Percentiles rank a stretch among this genome's conserved stretches.
Evolutionary conservation across 2,113 vertebrate genomes (phyloP).

Genomic region (Sminthopsis crassicaudata): DNA sequence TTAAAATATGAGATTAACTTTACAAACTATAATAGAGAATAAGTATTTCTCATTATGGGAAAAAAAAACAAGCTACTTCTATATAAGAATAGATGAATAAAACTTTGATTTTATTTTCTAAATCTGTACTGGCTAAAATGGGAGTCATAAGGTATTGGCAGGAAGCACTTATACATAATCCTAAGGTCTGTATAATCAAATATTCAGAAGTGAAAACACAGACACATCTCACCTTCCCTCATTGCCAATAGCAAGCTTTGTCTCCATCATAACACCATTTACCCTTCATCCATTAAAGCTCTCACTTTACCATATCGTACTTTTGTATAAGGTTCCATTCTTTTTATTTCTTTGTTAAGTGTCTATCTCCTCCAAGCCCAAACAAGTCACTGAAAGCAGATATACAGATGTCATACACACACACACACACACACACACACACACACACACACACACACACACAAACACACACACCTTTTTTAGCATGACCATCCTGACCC

Average conservation of each 20-base stretch:
- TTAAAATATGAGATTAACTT: slow-evolving; percentile 44
- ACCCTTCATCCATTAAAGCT: not conserved
- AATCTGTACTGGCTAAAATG: slow-evolving; percentile 53
- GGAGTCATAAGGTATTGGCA: not conserved
- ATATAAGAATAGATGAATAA: slow-evolving; percentile 47
- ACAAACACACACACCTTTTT: not conserved
- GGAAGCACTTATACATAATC: not conserved
- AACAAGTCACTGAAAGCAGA: not conserved
- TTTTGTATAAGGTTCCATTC: not conserved
- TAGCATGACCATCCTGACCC: not conserved
- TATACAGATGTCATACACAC: not conserved
- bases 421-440: too few species aligned
- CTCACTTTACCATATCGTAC: not conserved
- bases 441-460: too few species aligned
- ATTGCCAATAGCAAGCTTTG: not conserved
- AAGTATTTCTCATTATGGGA: slow-evolving; percentile 47
- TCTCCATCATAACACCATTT: not conserved
- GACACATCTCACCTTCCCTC: not conserved
- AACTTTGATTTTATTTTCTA: slow-evolving; percentile 63
- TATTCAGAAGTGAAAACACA: not conserved
- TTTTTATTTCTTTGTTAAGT: not conserved
- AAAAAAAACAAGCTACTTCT: slow-evolving; percentile 29
- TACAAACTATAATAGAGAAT: slow-evolving; percentile 59
- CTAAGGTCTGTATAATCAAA: not conserved
- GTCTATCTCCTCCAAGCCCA: not conserved